Evolutionary conservation across 1,140 invertebrate genomes (phyloP).

Genomic region (Drosophila lacertosa): DNA sequence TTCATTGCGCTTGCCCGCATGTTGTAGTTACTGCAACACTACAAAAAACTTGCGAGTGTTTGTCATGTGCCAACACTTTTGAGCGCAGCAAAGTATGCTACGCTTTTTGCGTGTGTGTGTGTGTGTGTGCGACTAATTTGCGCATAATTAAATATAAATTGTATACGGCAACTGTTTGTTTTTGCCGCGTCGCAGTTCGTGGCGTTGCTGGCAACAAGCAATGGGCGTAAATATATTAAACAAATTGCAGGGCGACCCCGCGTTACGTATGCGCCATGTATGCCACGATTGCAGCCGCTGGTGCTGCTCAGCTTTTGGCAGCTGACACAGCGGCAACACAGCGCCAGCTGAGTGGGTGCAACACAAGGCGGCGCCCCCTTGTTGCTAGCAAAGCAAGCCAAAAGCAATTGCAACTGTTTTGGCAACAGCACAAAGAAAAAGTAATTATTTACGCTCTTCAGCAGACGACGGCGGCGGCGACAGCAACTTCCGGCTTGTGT

Average conservation of each 20-base stretch:
- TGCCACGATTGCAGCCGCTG: conserved; percentile 43
- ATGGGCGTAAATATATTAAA: conserved; percentile 82
- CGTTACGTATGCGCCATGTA: conserved; percentile 67
- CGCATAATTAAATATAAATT: conserved; percentile 83
- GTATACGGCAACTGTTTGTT: conserved; percentile 75
- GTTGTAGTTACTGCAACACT: conserved; percentile 22
- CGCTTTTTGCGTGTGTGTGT: conserved; percentile 46
- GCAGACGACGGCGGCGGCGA: conserved; percentile 58
- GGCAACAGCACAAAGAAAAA: conserved; percentile 80
- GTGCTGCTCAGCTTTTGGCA: conserved; percentile 43
- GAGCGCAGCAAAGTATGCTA: conserved; percentile 59
- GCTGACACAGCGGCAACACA: conserved; percentile 52
- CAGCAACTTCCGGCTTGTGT: conserved; percentile 56
- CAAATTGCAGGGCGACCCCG: conserved; percentile 63
- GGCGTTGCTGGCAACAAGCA: conserved; percentile 60
- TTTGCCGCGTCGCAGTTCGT: conserved; percentile 28
- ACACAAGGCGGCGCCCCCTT: no score
- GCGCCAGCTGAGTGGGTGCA: conserved; percentile 10
- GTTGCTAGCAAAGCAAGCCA: conserved; percentile 15
- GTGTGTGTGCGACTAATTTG: conserved; percentile 66
- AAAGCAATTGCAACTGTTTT: conserved; percentile 74
- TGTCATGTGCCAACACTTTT: conserved; percentile 80
- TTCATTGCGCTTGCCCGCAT: conserved; percentile 41
- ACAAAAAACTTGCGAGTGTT: conserved; percentile 78
- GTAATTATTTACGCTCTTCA: conserved; percentile 82